Evolutionary conservation across 37 sponge, comb jelly and placozoan genomes (phyloP), one percentile per base, ranked within the genome.

Genomic region (Chondrosia reniformis): DNA sequence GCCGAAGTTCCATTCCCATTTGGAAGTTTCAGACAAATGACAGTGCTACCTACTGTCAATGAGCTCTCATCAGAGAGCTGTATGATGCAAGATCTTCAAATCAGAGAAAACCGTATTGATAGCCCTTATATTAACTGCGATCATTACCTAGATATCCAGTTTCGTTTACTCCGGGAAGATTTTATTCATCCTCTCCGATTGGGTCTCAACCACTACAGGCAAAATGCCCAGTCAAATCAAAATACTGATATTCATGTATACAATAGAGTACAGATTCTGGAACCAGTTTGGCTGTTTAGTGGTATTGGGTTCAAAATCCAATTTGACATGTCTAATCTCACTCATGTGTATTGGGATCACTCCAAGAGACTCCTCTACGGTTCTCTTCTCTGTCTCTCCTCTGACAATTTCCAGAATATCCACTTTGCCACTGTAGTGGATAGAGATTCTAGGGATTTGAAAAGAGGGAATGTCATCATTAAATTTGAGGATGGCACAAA

Each of bases 101-200:
- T 79, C 2, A 76, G 91, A 32, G 62, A 81, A 0, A 93, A 86
- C 46, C 64, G 80, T 2, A 43, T 77, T 0, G 42, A 54, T 4
- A 89, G 89, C n/a, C 56, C 33, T 25, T 95, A 90, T 46, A 38
- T 43, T 0, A 63, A 85, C 34, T 88, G 89, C 84, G 83, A 89
- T 65, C 86, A 91, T 32, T 95, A 95, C 72, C 84, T 84, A 45
- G 89, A 95, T 59, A 73, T 86, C 1, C 96, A 95, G 67, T 95
- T 95, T 78, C 86, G 81, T 21, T 77, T 95, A 5, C 79, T 95
- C 17, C 63, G 96, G 33, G 96, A 95, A 78, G 96, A 95, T 56
- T 91, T 95, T 67, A 62, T 95, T 10, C 87, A 85, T 33, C 96
- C 96, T 25, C 84, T 95, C 5, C 80, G 96, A 31, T 58, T 55